phyloP scores from a whole-genome alignment of 2,888 invertebrate species.

The Odontomyia ornata region DNA sequence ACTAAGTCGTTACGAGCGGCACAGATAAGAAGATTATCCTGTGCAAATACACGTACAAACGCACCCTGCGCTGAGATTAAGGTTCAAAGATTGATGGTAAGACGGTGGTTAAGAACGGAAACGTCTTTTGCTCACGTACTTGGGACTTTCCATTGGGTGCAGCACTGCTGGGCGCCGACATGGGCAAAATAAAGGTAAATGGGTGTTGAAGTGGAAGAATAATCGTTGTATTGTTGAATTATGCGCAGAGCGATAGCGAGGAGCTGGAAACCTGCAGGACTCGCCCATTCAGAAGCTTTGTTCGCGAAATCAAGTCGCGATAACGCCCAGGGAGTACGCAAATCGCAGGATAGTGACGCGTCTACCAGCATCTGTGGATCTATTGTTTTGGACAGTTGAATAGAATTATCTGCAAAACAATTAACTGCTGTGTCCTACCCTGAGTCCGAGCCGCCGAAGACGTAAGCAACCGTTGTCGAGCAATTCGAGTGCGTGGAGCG shows the following conservation, averaged over 20 bases:
- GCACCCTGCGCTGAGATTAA: background rate
- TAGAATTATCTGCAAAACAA: background rate
- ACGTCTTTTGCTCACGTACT: background rate
- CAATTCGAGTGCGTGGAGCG: background rate
- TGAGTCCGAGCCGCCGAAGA: background rate
- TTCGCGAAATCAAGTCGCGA: too few relatives aligned
- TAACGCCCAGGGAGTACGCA: too few relatives aligned
- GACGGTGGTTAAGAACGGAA: background rate
- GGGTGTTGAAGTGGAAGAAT: too few relatives aligned
- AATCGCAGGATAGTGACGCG: too few relatives aligned
- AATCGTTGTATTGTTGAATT: too few relatives aligned
- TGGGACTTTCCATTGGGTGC: background rate
- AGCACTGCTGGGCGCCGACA: too few relatives aligned
- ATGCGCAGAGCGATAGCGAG: too few relatives aligned
- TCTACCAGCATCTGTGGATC: too few relatives aligned
- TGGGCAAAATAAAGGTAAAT: too few relatives aligned
- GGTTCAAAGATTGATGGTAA: background rate
- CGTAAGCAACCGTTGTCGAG: background rate
- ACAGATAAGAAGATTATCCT: background rate
- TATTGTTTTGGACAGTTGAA: too few relatives aligned
- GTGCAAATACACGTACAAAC: background rate
- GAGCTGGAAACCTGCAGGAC: too few relatives aligned
- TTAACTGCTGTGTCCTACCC: background rate
- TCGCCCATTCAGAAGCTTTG: too few relatives aligned
- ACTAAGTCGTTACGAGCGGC: background rate